Conservation (phyloP, 2,888 invertebrate genomes). For the Epirrita christyi region DNA sequence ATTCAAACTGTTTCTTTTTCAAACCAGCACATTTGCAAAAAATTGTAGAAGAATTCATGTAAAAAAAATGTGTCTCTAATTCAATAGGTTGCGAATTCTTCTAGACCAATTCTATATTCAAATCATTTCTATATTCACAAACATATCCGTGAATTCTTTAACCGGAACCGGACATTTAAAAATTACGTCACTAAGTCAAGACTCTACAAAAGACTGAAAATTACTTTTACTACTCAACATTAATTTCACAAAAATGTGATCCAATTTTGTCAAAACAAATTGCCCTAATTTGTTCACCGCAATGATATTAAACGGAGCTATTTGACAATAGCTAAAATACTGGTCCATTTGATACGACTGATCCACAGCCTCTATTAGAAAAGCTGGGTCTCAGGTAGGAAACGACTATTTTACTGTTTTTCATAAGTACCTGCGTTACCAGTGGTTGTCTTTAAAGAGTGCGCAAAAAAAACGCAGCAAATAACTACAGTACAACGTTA, state of each 20-base stretch:
- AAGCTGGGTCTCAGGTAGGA: not conserved
- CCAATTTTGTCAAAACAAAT: constrained; percentile 32
- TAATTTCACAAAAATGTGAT: constrained; percentile 27
- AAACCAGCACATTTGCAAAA: too few relatives aligned
- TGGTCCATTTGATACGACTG: constrained; percentile 16
- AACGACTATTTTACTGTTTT: too few relatives aligned
- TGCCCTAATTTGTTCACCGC: constrained; percentile 36
- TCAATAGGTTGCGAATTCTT: too few relatives aligned
- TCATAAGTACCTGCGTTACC: too few relatives aligned
- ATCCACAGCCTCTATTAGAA: not conserved
- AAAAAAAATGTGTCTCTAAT: too few relatives aligned
- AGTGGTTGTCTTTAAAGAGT: too few relatives aligned
- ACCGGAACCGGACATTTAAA: constrained; percentile 1
- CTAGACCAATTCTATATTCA: too few relatives aligned
- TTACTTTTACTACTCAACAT: constrained; percentile 17
- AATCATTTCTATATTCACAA: too few relatives aligned
- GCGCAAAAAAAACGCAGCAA: too few relatives aligned
- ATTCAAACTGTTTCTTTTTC: too few relatives aligned
- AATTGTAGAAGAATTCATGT: too few relatives aligned
- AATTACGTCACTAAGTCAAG: constrained; percentile 24
- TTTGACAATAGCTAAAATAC: constrained; percentile 38
- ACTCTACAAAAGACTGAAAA: constrained; percentile 10
- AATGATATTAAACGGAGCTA: constrained; percentile 36
- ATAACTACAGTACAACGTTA: too few relatives aligned
- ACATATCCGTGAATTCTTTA: not conserved